These are phyloP conservation scores for Chloropsis hardwickii DNA, from an alignment of 2,113 vertebrate genomes.

Conservation along the genomic window DNA sequence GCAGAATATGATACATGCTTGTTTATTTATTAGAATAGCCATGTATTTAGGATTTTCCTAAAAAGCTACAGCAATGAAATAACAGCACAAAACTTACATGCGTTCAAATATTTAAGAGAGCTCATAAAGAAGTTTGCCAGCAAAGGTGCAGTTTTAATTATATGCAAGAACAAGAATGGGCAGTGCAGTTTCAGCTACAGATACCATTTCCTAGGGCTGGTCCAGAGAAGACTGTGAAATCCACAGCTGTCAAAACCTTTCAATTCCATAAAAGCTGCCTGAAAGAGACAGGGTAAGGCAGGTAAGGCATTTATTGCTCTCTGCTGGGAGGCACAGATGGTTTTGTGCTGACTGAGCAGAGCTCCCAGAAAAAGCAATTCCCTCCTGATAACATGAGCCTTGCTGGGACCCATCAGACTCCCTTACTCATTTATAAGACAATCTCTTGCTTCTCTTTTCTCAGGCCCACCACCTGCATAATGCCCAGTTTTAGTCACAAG, in stretches of 20 bases:
- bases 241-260: not conserved
- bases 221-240: constrained; percentile 22
- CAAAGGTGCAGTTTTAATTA: constrained; percentile 14
- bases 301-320: not conserved
- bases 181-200: not conserved
- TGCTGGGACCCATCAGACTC: not conserved
- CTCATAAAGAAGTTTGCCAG: not conserved
- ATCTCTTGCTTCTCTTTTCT: not conserved
- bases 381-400: not conserved
- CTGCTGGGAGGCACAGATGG: not conserved
- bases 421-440: not conserved
- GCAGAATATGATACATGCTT: not conserved
- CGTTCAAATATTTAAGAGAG: not conserved
- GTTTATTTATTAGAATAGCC: not conserved
- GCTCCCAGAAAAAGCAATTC: not conserved
- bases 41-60: not conserved
- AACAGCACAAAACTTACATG: not conserved
- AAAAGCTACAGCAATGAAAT: not conserved
- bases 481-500: not conserved
- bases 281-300: not conserved
- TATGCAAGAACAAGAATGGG: not conserved
- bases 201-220: not conserved
- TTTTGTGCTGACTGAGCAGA: not conserved
- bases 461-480: not conserved
- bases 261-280: not conserved